A percentile compares a stretch with the other conserved stretches of the same genome.
Conservation (phyloP, 2,797 vertebrate species). For the Leuciscus waleckii region DNA sequence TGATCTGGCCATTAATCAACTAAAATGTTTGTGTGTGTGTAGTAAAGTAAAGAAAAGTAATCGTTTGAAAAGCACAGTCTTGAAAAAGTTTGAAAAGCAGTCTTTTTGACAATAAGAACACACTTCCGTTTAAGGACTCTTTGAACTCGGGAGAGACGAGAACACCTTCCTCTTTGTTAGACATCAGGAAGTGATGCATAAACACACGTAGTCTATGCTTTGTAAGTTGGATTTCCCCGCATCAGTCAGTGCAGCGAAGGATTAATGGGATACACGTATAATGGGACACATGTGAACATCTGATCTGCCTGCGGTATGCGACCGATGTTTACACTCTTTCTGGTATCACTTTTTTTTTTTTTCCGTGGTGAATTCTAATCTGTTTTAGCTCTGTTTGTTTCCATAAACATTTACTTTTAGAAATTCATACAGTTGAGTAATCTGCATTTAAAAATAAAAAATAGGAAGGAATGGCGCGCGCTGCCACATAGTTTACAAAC, state of each 20-base stretch:
- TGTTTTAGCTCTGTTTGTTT: background rate
- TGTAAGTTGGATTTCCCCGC: conserved; percentile 42
- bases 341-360: background rate
- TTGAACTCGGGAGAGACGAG: background rate
- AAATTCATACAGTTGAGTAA: background rate
- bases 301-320: background rate
- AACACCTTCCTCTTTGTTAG: conserved; percentile 29
- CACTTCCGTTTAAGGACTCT: conserved; percentile 21
- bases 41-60: too few species aligned
- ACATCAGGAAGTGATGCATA: conserved; percentile 58
- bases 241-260: background rate
- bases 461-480: background rate
- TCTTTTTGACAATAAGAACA: background rate
- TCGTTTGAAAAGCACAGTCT: background rate
- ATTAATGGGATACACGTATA: background rate
- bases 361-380: background rate
- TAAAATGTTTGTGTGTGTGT: background rate
- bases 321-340: background rate
- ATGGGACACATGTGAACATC: background rate
- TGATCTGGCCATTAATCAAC: background rate
- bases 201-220: background rate
- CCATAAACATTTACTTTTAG: background rate
- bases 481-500: background rate
- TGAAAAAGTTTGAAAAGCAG: too few species aligned
- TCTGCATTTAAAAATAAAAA: background rate